Evolutionary conservation across 2,888 invertebrate genomes (phyloP).

Genomic region (Drosophila glabriapex): DNA sequence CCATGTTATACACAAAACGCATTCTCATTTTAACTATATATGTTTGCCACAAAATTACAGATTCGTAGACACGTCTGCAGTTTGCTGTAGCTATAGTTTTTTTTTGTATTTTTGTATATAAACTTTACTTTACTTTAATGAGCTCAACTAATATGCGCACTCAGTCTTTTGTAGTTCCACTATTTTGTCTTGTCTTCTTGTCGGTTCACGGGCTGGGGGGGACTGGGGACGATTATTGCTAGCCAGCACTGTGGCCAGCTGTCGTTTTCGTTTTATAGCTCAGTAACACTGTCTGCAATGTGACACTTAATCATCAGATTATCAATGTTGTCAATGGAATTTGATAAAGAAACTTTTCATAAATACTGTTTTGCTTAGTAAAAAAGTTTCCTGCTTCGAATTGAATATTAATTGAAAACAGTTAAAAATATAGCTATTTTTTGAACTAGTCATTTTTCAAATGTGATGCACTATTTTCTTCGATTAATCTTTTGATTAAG

Average conservation of each 20-base stretch:
- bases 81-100: conserved; percentile 27
- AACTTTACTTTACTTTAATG: conserved; percentile 69
- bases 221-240: conserved; percentile 33
- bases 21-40: conserved; percentile 16
- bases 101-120: conserved; percentile 50
- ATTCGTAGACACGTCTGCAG: conserved; percentile 31
- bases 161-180: conserved; percentile 84
- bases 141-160: conserved; percentile 83
- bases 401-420: not conserved
- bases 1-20: conserved; percentile 64
- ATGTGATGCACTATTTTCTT: not conserved
- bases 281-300: conserved; percentile 24
- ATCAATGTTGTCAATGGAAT: not conserved
- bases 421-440: not conserved
- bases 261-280: conserved; percentile 3
- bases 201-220: conserved; percentile 49
- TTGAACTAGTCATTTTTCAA: not conserved
- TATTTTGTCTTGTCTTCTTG: conserved; percentile 76
- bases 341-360: no score
- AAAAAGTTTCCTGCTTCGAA: not conserved
- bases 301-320: not conserved
- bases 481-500: not conserved
- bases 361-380: not conserved
- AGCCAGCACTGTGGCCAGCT: conserved; percentile 37
- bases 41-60: conserved; percentile 25